Evolutionary conservation across 2,797 vertebrate species (phyloP), one percentile per base, ranked within the genome.

Genomic region (Kryptopterus vitreolus): DNA sequence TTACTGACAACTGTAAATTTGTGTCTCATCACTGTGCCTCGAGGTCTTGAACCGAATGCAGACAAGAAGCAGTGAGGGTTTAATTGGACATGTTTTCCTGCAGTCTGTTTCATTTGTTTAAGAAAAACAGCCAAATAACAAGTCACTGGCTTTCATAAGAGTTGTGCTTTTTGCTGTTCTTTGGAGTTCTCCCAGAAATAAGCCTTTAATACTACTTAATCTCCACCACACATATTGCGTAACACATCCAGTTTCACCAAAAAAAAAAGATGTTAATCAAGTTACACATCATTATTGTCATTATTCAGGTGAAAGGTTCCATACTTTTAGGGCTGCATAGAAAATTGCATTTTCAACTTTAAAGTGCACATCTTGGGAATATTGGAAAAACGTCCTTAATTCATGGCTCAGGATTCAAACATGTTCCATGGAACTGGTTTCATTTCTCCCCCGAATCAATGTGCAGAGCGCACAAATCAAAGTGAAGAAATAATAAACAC

Each of bases 401-500:
- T 18, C 26, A 26, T 76, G 62, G 46, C 55, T 24, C 57, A 62
- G 57, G 46, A 63, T 31, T 70, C 29, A 76, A 29, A 69, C 53
- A n/a, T 68, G 20, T 43, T 53, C 24, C 31, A 29, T 12, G 46
- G 12, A 57, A 62, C 6, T 31, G 61, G 29, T 55, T 55, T 53
- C 58, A 48, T 24, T 33, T 16, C 57, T 38, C 31, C 74, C 33
- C 66, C n/a, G n/a, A n/a, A n/a, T n/a, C n/a, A n/a, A 77, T 22
- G 38, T 59, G 13, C 24, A 43, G 55, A 78, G 43, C 31, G 91
- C 95, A 95, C 94, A 95, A 96, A 95, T 96, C 95, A 96, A 93
- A 93, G 92, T 89, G 90, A 92, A 92, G 92, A 94, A 92, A 92
- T 92, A 92, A 92, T 92, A 95, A 96, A 94, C 94, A 94, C 71